phyloP scores from a whole-genome alignment of 2,113 vertebrate genomes.

The Aleadryas rufinucha region DNA sequence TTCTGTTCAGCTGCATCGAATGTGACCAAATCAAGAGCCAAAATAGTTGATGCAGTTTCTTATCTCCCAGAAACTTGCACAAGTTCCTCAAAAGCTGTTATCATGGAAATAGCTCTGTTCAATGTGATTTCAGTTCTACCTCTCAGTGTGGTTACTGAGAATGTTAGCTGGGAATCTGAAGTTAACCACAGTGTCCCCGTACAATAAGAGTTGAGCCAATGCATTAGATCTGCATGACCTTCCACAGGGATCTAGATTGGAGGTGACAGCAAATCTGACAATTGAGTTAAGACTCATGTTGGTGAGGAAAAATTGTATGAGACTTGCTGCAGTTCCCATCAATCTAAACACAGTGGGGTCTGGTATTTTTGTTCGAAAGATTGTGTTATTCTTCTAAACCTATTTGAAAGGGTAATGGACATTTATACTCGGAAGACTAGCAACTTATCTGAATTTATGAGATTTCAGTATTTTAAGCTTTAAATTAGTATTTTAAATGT shows the following conservation, averaged over 20 bases:
- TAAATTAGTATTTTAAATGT: slow-evolving; percentile 22
- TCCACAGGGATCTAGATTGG: neutral
- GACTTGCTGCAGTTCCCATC: neutral
- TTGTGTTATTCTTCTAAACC: neutral
- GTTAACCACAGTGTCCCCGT: neutral
- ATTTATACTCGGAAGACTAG: neutral
- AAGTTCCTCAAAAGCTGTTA: neutral
- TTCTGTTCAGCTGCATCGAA: neutral
- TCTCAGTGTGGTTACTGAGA: neutral
- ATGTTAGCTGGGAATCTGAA: neutral
- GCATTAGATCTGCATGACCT: neutral
- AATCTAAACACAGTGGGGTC: neutral
- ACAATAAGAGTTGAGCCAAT: neutral
- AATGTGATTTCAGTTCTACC: neutral
- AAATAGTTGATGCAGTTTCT: neutral
- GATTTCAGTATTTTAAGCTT: slow-evolving; percentile 25
- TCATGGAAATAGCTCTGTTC: neutral
- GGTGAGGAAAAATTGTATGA: neutral
- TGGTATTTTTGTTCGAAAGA: neutral
- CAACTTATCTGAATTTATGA: neutral
- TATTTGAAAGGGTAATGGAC: neutral
- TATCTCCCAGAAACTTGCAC: neutral
- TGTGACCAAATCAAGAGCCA: neutral
- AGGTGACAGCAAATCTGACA: neutral
- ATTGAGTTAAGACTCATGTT: neutral